Evolutionary conservation across 2,888 invertebrate genomes (phyloP), one percentile per base, ranked within the genome.

Genomic region (Xanthorhoe spadicearia): DNA sequence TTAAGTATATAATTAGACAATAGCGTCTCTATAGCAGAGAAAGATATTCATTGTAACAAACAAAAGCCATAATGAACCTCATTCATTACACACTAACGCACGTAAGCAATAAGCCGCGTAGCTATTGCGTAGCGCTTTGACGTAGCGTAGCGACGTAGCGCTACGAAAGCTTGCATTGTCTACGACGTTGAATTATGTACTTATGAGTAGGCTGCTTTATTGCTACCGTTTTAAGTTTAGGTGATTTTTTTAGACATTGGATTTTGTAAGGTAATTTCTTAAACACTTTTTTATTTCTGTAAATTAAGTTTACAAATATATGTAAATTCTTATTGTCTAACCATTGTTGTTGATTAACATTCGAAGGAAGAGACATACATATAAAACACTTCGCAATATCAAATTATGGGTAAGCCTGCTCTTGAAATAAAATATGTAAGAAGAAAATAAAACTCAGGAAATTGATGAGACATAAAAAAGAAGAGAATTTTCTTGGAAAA

Each of bases 141-240:
- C 64, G 64, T 64, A 64, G 64, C 48, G 15, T n/a, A n/a, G 10
- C 58, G 49, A 9, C 64, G 64, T 64, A 64, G 64, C 48, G 15
- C 56, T 52, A 57, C 62, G 56, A 18, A 43, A 38, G 38, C 35
- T 55, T 49, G 38, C 38, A 13, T 5, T 13, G 38, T 1, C 38
- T 13, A 43, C 38, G 38, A 23, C 23, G 13, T 13, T 43, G 10
- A 38, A 38, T 38, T 10, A 38, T 23, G 13, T 13, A 13, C 38
- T 13, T 10, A n/a, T n/a, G n/a, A n/a, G n/a, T n/a, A 38, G 13
- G 2, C 13, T 43, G 38, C 13, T 13, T 43, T 7, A 43, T 38
- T 13, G 1, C 38, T 43, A 13, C 13, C 1, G n/a, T n/a, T n/a
- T n/a, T n/a, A 43, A 38, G 10, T 38, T 38, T 38, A 10, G 9